phyloP scores from a whole-genome alignment of 2,888 invertebrate species.

The Zootermopsis nevadensis region DNA sequence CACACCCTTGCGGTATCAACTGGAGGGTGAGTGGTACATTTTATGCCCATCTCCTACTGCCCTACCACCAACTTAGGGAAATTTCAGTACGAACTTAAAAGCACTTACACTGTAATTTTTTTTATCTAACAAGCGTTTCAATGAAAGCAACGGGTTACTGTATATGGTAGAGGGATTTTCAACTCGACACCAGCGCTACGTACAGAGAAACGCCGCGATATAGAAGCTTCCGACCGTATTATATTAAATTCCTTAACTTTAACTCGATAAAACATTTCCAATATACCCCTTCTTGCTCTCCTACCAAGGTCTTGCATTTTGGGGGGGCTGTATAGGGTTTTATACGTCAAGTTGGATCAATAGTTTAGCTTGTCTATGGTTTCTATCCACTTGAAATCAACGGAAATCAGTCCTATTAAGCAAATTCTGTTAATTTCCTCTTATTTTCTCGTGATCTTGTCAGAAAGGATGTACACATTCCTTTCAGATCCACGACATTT shows the following conservation, averaged over 20 bases:
- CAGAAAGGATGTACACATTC: no score
- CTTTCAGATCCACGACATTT: no score
- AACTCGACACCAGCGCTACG: not conserved
- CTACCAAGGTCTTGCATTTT: not conserved
- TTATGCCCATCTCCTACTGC: not conserved
- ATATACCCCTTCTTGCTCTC: not conserved
- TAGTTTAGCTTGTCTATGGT: constrained; percentile 2
- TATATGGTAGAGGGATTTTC: not conserved
- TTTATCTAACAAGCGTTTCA: not conserved
- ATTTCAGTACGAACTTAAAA: not conserved
- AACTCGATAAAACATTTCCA: constrained; percentile 42
- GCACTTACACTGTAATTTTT: not conserved
- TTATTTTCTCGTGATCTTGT: no score
- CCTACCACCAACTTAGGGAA: not conserved
- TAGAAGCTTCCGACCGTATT: not conserved
- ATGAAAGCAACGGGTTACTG: not conserved
- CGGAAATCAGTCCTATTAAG: constrained; percentile 28
- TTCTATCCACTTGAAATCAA: not conserved
- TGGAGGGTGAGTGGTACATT: no score
- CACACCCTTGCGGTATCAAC: not conserved
- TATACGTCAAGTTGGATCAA: not conserved
- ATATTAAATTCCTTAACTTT: constrained; percentile 47
- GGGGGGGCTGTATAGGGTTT: not conserved
- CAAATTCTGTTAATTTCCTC: no score
- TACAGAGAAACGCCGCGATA: no score